Evolutionary conservation across 2,797 vertebrate species (phyloP).

Genomic region (Austrolebias charrua): DNA sequence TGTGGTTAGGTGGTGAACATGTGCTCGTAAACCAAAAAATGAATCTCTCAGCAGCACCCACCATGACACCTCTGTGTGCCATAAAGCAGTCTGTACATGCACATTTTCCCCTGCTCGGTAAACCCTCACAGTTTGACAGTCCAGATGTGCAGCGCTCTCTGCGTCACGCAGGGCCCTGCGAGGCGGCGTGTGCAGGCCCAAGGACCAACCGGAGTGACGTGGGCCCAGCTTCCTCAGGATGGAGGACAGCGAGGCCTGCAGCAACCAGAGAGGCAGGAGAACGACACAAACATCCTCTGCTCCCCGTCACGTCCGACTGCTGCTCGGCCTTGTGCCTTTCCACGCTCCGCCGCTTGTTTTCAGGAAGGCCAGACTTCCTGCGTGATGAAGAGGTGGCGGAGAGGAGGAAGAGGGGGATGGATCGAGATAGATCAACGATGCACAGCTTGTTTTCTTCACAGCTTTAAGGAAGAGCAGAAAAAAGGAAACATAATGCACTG

Average conservation of each 20-base stretch:
- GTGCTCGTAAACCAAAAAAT: not conserved
- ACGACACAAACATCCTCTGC: conserved; percentile 77
- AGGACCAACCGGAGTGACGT: conserved; percentile 68
- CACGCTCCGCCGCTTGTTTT: conserved; percentile 67
- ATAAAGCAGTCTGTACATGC: not conserved
- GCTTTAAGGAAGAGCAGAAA: not conserved
- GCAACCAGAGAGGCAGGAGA: conserved; percentile 59
- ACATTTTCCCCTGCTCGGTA: not conserved
- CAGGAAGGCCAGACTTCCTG: conserved; percentile 77
- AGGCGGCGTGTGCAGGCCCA: conserved; percentile 46
- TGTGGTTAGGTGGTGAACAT: conserved; percentile 17
- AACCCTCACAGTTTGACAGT: not conserved
- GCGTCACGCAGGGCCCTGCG: conserved; percentile 14
- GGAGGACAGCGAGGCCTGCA: conserved; percentile 56
- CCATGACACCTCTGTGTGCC: conserved; percentile 1
- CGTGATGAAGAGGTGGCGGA: conserved; percentile 61
- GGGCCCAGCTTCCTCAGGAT: conserved; percentile 76
- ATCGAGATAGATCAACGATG: conserved; percentile 33
- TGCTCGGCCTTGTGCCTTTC: conserved; percentile 70
- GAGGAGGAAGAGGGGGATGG: conserved; percentile 64
- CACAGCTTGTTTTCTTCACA: conserved; percentile 11
- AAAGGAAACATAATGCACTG: too few relatives aligned
- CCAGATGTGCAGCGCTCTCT: conserved; percentile 4
- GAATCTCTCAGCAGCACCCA: not conserved
- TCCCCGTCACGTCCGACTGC: conserved; percentile 48